Base-by-base conservation (phyloP, 2,113 vertebrate species). In the Cryptotis parvus region DNA sequence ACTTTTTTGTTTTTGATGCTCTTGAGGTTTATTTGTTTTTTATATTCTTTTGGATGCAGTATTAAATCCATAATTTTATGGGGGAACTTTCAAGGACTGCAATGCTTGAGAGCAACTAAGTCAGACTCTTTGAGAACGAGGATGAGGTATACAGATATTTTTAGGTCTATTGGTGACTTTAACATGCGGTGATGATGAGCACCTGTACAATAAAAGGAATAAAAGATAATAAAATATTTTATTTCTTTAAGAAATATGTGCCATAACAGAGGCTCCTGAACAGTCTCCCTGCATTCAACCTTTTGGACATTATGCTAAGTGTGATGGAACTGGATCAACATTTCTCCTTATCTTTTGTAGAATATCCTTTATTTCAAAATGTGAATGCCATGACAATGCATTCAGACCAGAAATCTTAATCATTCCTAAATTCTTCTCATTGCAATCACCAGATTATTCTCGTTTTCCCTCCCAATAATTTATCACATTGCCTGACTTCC, bases 151-250 rank as follows among this genome's bases (percentile, higher is more conserved):
- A 20, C 20, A 26, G 16, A 22, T 72, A 16, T 72, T 43, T 16
- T 27, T 22, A 55, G 66, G 33, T 76, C 37, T 16, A 31, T 58
- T 83, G 58, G 75, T 88, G 26, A n/a, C 75, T 94, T 91, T 85
- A 88, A 82, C 72, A 85, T 68, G 31, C 22, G 88, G 26, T 68
- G 39, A 18, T 91, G 63, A 73, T 72, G 37, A 90, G 70, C 91
- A 92, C n/a, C 58, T 61, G 26, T 37, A 66, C 1, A 78, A 35
- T 31, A 68, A 49, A 65, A 66, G 82, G 72, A 87, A 41, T 35
- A 80, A 49, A 87, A 84, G 29, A 52, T 18, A n/a, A 35, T 66
- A 65, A 35, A 49, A 5, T 66, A 63, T 63, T 18, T 93, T 90
- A 39, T 94, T 93, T 77, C 37, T 66, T 63, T 27, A 68, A 75